Evolutionary conservation across 2,888 invertebrate species (phyloP).

Genomic region (Cheilosia grossa): DNA sequence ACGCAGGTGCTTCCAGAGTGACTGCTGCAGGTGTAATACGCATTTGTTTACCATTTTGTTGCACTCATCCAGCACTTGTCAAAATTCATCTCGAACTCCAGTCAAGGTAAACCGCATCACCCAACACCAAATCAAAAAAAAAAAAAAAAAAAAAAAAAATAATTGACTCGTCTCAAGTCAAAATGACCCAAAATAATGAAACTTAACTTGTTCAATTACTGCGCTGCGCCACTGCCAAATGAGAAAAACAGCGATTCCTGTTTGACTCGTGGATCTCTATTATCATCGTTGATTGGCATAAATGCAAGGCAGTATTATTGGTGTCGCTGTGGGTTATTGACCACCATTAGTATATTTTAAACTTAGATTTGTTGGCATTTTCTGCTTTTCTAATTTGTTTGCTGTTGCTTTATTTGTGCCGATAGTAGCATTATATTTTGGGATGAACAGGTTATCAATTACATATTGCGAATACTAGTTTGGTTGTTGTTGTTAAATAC

Average conservation of each 20-base stretch:
- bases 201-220: slow-evolving; percentile 15
- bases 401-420: slow-evolving; percentile 22
- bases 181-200: slow-evolving; percentile 20
- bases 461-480: slow-evolving; percentile 16
- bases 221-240: not conserved
- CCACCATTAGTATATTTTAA: slow-evolving; percentile 7
- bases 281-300: not conserved
- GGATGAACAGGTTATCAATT: slow-evolving; percentile 71
- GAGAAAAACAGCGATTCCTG: slow-evolving; percentile 2
- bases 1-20: not conserved
- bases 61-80: not conserved
- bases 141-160: not conserved
- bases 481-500: not conserved
- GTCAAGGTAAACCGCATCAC: slow-evolving; percentile 65
- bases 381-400: slow-evolving; percentile 21
- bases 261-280: slow-evolving; percentile 6
- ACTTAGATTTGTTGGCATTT: slow-evolving; percentile 21
- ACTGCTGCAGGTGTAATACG: not conserved
- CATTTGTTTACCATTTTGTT: slow-evolving; percentile 23
- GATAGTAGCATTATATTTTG: slow-evolving; percentile 44
- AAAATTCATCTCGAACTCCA: not conserved
- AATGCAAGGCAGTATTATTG: slow-evolving; percentile 10
- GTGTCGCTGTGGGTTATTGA: slow-evolving; percentile 50
- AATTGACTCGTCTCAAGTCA: not conserved
- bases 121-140: slow-evolving; percentile 4